Evolutionary conservation across 1,140 invertebrate species (phyloP), one percentile per base, ranked within the genome.

Genomic region (Harlomillsia oculata): DNA sequence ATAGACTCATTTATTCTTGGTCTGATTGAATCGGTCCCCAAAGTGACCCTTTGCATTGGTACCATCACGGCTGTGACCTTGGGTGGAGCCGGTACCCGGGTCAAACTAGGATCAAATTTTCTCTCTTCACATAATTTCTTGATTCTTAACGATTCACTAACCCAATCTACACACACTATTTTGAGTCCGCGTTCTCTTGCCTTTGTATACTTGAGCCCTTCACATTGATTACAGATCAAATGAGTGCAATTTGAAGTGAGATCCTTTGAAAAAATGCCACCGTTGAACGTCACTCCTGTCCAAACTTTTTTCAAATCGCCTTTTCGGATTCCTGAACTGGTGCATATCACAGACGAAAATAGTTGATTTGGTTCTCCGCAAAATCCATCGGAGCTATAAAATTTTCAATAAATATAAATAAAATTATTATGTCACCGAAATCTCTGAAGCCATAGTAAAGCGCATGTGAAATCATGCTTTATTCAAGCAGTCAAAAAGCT

Each of bases 141-240:
- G 4, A 29, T 29, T 36, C 53, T 59, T 0, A 65, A 50, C 16
- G 26, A 65, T 18, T 62, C 59, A 0, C 43, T 52, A 8, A 62
- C 39, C 63, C 63, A 65, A 45, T 65, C 63, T 11, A 36, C 36
- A 14, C 40, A 59, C 3, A 65, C 60, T 18, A 65, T 40, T 26
- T 59, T 56, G 2, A 59, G 28, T 16, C 45, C 43, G 20, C 37
- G 30, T 18, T 53, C 26, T 16, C 49, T 53, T 3, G 59, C 63
- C 3, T 26, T 23, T 43, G 13, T 3, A 28, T 60, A 62, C 21
- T 45, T 59, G 16, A 25, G 32, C 4, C 37, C 41, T 18, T 20
- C 23, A 5, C 30, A 32, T 34, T 16, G 28, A 40, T 65, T 65
- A 18, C 39, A 49, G 18, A 65, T 46, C 20, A 65, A 28, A 59